A percentile compares a stretch with the other conserved stretches of the same genome.
These are phyloP conservation scores for Eleginops maclovinus DNA, from an alignment of 2,113 vertebrate species.

Conservation along the genomic window DNA sequence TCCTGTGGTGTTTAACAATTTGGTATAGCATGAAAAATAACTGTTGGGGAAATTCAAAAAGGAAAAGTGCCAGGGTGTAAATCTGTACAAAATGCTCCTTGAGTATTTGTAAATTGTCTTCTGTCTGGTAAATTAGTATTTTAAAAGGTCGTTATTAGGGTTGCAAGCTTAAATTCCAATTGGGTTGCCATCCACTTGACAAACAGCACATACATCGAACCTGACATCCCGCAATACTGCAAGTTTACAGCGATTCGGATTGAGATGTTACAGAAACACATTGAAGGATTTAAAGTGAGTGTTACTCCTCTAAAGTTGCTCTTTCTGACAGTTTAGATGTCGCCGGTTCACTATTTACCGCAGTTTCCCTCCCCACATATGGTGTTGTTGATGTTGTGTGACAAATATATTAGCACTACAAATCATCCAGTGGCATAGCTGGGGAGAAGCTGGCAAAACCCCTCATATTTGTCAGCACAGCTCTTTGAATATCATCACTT, in stretches of 20 bases:
- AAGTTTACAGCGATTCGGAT: constrained; percentile 7
- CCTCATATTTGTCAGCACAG: constrained; percentile 17
- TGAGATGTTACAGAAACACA: constrained; percentile 20
- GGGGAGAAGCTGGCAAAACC: constrained; percentile 17
- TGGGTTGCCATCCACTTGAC: background rate
- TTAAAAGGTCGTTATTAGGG: background rate
- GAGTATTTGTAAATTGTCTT: background rate
- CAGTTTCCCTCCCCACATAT: constrained; percentile 30
- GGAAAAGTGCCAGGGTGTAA: background rate
- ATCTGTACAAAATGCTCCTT: background rate
- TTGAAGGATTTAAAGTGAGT: background rate
- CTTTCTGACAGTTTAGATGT: constrained; percentile 46
- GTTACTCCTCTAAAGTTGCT: background rate
- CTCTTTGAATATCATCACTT: constrained; percentile 39
- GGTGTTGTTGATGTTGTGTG: constrained; percentile 18
- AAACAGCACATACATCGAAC: background rate
- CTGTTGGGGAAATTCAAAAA: background rate
- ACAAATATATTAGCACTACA: constrained; percentile 50
- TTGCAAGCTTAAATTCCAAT: background rate
- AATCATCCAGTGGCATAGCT: constrained; percentile 43
- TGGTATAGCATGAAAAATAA: background rate
- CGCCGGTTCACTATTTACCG: constrained; percentile 24
- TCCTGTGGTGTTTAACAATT: background rate
- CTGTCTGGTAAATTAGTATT: background rate
- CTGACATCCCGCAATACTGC: background rate